A percentile compares a stretch with the other conserved stretches of the same genome.
These are phyloP conservation scores for Cryptoprocta ferox DNA, from an alignment of 2,797 vertebrate genomes.

Conservation along the genomic window DNA sequence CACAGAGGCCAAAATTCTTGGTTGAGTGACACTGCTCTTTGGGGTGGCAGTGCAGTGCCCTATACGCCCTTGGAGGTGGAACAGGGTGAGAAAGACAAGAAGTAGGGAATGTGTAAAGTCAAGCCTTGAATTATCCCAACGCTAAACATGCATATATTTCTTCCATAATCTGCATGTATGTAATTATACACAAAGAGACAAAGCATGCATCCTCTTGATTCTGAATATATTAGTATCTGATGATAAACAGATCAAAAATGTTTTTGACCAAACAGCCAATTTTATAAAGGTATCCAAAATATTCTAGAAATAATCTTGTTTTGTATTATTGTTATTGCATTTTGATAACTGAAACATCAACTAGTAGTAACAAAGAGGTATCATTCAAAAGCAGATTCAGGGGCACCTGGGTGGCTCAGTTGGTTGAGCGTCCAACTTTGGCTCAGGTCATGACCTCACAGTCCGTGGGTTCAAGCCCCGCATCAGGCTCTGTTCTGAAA, in stretches of 20 bases:
- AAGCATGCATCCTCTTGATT: neutral
- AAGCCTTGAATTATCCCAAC: neutral
- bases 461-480: too few species aligned
- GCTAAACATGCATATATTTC: neutral
- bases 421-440: too few species aligned
- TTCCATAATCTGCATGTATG: neutral
- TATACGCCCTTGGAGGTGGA: neutral
- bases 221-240: slow-evolving; percentile 3
- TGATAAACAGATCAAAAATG: neutral
- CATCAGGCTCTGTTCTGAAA: too few species aligned
- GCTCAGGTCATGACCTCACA: too few species aligned
- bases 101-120: neutral
- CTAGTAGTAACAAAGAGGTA: slow-evolving; percentile 5
- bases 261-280: neutral
- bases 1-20: neutral
- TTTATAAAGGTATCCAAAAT: slow-evolving; percentile 44
- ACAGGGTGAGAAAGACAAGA: neutral
- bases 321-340: slow-evolving; percentile 17
- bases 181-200: neutral
- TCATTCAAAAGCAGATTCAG: slow-evolving; percentile 12
- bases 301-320: slow-evolving; percentile 35
- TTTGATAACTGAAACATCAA: slow-evolving; percentile 23
- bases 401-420: too few species aligned
- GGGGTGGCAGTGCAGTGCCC: neutral
- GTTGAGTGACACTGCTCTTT: neutral